Evolutionary conservation across 2,888 invertebrate species (phyloP).

Genomic region (Horisme vitalbata): DNA sequence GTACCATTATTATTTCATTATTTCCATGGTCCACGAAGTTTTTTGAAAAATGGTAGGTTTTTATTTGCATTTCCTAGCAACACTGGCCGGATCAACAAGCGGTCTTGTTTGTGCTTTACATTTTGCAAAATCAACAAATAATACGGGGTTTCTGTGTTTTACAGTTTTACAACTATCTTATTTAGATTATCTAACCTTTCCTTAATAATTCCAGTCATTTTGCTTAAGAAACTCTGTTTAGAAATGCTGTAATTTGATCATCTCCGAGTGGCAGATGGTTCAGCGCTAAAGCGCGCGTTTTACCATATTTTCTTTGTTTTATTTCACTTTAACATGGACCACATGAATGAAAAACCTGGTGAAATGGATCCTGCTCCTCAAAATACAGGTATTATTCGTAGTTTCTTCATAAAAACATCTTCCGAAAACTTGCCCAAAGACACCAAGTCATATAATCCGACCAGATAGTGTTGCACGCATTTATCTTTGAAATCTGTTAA

Average conservation of each 20-base stretch:
- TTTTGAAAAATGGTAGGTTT: conserved; percentile 4
- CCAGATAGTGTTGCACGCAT: conserved; percentile 37
- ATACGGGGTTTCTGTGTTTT: conserved; percentile 23
- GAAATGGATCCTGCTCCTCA: conserved; percentile 47
- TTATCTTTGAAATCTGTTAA: not conserved
- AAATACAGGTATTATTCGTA: conserved; percentile 49
- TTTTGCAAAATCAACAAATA: conserved; percentile 36
- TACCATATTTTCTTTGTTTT: conserved; percentile 39
- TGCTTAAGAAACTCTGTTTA: conserved; percentile 30
- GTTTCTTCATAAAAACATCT: conserved; percentile 31
- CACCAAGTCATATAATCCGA: conserved; percentile 48
- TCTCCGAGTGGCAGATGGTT: conserved; percentile 67
- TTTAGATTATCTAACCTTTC: not conserved
- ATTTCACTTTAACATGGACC: conserved; percentile 52
- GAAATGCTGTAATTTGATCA: conserved; percentile 52
- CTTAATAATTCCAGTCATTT: conserved; percentile 2
- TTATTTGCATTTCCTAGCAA: conserved; percentile 45
- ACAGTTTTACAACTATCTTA: not conserved
- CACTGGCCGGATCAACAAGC: conserved; percentile 74
- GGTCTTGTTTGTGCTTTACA: conserved; percentile 43
- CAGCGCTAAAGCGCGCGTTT: conserved; percentile 65
- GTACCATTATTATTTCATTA: too few species aligned
- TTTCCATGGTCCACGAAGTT: too few species aligned
- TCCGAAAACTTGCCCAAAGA: conserved; percentile 24
- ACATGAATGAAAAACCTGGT: conserved; percentile 43